Evolutionary conservation across 2,888 invertebrate species (phyloP).

Genomic region (Bugulina stolonifera): DNA sequence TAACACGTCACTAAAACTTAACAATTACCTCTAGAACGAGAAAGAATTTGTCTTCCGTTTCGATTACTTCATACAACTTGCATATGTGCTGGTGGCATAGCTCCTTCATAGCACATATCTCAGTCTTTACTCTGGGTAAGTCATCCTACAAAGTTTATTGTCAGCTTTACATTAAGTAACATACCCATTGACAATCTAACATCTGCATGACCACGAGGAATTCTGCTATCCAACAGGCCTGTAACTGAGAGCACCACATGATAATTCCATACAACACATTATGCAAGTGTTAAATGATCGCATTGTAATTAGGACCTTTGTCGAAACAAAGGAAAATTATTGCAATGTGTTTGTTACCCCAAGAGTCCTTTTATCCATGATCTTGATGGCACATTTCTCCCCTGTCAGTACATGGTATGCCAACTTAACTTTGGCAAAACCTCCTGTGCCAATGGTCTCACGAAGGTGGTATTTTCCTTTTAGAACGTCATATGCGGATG

Average conservation of each 20-base stretch:
- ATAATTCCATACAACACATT: too few relatives aligned
- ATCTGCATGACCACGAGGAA: too few relatives aligned
- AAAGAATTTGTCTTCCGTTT: slow-evolving; percentile 68
- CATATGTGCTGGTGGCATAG: slow-evolving; percentile 70
- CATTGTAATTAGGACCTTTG: too few relatives aligned
- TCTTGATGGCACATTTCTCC: slow-evolving; percentile 75
- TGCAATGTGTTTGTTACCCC: too few relatives aligned
- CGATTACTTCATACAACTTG: slow-evolving; percentile 71
- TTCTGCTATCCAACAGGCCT: too few relatives aligned
- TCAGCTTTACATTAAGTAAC: too few relatives aligned
- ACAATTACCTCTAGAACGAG: slow-evolving; percentile 65
- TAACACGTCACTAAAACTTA: background rate
- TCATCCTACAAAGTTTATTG: too few relatives aligned
- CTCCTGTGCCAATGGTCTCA: slow-evolving; percentile 68
- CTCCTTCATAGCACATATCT: slow-evolving; percentile 68
- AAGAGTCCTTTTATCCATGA: slow-evolving; percentile 69
- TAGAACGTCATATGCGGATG: slow-evolving; percentile 42
- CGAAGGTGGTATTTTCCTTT: slow-evolving; percentile 64
- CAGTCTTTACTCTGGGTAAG: slow-evolving; percentile 65
- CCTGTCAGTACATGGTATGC: slow-evolving; percentile 72
- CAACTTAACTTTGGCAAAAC: slow-evolving; percentile 75
- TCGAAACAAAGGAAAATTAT: too few relatives aligned
- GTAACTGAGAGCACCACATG: too few relatives aligned
- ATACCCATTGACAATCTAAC: too few relatives aligned
- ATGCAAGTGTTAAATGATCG: too few relatives aligned